These are phyloP conservation scores for Stenopsyche tienmushanensis DNA, from an alignment of 1,140 invertebrate species.

Conservation along the genomic window DNA sequence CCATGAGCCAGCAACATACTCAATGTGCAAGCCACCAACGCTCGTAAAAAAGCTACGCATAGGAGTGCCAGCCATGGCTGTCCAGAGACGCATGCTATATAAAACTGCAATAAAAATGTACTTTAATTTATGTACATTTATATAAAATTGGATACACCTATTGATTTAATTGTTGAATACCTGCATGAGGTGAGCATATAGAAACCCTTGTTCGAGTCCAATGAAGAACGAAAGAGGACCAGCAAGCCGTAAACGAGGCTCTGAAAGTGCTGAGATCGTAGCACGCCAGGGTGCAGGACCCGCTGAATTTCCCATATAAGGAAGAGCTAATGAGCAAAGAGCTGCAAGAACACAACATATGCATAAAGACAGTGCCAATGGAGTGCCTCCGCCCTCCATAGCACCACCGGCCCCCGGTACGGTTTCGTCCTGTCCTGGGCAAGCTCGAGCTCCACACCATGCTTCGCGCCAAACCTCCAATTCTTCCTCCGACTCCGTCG, in stretches of 20 bases:
- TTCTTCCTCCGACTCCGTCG: conserved; percentile 34
- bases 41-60: conserved; percentile 65
- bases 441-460: conserved; percentile 50
- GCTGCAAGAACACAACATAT: conserved; percentile 38
- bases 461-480: conserved; percentile 44
- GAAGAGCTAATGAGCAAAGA: conserved; percentile 4
- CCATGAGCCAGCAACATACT: conserved; percentile 69
- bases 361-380: conserved; percentile 57
- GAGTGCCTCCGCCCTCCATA: conserved; percentile 49
- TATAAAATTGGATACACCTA: background rate
- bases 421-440: conserved; percentile 46
- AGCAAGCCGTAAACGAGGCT: conserved; percentile 60
- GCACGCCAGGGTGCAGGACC: conserved; percentile 51
- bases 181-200: conserved; percentile 71
- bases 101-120: conserved; percentile 46
- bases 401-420: conserved; percentile 46
- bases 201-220: conserved; percentile 72
- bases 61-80: conserved; percentile 65
- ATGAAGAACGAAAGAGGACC: conserved; percentile 69
- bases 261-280: conserved; percentile 49
- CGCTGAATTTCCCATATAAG: conserved; percentile 35
- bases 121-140: background rate
- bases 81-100: conserved; percentile 61
- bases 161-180: no score
- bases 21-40: conserved; percentile 66